phyloP scores from a whole-genome alignment of 1,140 invertebrate genomes.

The Magallana gigas region DNA sequence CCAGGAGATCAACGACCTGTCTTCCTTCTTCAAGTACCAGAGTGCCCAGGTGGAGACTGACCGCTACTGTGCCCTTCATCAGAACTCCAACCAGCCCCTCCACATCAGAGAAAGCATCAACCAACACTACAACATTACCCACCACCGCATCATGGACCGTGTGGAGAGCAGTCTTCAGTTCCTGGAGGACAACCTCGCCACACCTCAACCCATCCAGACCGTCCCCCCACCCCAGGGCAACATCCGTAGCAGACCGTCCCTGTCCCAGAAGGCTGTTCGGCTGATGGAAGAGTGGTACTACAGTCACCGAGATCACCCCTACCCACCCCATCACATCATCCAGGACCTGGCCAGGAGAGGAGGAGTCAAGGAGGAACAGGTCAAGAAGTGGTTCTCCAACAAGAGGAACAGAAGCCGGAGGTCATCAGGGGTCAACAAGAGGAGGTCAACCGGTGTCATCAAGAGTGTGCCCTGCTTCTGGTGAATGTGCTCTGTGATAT shows the following conservation, averaged over 20 bases:
- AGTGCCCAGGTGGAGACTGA: constrained; percentile 63
- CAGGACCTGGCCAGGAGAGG: constrained; percentile 57
- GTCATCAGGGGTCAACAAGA: constrained; percentile 15
- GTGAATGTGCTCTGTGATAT: neutral
- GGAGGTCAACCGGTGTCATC: neutral
- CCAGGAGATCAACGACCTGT: constrained; percentile 58
- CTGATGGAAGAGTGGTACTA: constrained; percentile 66
- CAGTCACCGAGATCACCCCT: constrained; percentile 61
- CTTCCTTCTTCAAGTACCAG: constrained; percentile 63
- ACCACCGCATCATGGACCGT: constrained; percentile 64
- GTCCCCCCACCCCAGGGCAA: neutral
- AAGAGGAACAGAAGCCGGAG: constrained; percentile 59
- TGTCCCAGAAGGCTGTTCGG: constrained; percentile 57
- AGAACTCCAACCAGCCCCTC: constrained; percentile 45
- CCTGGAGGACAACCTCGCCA: constrained; percentile 50
- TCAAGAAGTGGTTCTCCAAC: constrained; percentile 71
- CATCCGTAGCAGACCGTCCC: constrained; percentile 47
- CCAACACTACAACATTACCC: constrained; percentile 60
- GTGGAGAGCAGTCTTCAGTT: constrained; percentile 63
- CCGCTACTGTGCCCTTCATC: constrained; percentile 59
- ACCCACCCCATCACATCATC: constrained; percentile 54
- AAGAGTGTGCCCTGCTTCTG: constrained; percentile 1
- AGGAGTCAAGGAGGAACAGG: constrained; percentile 63
- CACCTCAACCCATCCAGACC: neutral
- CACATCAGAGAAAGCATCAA: constrained; percentile 56